Evolutionary conservation across 2,888 invertebrate species (phyloP), one percentile per base, ranked within the genome.

Genomic region (Suillia variegata): DNA sequence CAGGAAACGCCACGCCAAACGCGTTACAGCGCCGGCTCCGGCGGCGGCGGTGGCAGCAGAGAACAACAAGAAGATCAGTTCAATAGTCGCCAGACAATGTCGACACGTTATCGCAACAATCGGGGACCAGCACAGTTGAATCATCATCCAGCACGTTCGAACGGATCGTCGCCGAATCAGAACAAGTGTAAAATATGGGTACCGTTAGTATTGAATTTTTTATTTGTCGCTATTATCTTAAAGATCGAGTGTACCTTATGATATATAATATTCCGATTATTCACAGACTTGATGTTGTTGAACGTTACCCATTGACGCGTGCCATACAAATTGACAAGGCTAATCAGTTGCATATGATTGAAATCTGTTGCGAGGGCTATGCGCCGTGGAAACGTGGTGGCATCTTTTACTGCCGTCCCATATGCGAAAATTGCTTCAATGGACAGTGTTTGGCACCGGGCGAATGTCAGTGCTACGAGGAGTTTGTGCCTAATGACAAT

Each of bases 291-390:
- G 76, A 75, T 20, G 63, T 74, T 1, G 56, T 80, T 1, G 56
- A 74, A n/a, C 73, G 80, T 69, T 70, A 76, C 57, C 50, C 71
- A 20, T 56, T 65, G 21, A 67, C 73, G 1, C 67, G 63, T 13
- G 49, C 61, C 21, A 69, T 74, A 15, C 78, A 78, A 49, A 54
- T 64, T 21, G 78, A 80, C 34, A 62, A 88, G 1, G 80, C 85
- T 15, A 81, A 86, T 13, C 85, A 86, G 21, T 83, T 86, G 58
- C 86, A 87, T 66, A 84, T 85, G 54, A 87, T 90, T 70, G 84
- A 88, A 63, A 84, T 87, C 31, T 92, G 92, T 74, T 92, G 92
- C 74, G 84, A 85, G 0, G 92, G 91, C n/a, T 92, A 88, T 61
- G 64, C 58, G 15, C 59, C 73, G 12, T 67, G 69, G 12, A 67